phyloP scores from a whole-genome alignment of 64 coral and sea anemone genomes.

The Porites lutea region DNA sequence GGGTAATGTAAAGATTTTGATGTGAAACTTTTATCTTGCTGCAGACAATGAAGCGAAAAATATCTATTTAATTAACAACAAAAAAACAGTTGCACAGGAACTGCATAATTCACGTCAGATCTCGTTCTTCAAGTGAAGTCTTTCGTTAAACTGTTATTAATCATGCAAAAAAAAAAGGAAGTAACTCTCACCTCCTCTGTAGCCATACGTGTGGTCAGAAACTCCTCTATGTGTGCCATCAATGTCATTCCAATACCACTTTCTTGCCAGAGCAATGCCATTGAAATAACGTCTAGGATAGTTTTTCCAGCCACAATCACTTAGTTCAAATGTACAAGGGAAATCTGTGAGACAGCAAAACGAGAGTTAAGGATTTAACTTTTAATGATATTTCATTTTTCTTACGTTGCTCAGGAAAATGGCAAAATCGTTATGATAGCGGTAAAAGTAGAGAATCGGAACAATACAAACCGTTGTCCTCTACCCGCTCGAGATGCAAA shows the following conservation, averaged over 20 bases:
- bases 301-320: not conserved
- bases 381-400: not conserved
- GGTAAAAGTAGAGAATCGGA: not conserved
- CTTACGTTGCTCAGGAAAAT: no score
- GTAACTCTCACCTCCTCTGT: not conserved
- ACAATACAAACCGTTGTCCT: not conserved
- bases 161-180: no score
- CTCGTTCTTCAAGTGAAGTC: no score
- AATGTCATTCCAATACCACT: not conserved
- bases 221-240: not conserved
- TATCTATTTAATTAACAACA: no score
- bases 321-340: slow-evolving; percentile 15
- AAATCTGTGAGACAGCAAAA: not conserved
- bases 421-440: no score
- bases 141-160: no score
- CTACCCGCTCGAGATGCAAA: not conserved
- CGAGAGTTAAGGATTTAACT: not conserved
- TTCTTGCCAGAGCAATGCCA: not conserved
- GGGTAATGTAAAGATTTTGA: no score
- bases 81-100: no score
- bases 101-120: no score
- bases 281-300: not conserved
- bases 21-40: no score
- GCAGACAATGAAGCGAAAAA: no score
- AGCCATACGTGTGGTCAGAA: not conserved